Evolutionary conservation across 2,888 invertebrate species (phyloP).

Genomic region (Ochlodes sylvanus): DNA sequence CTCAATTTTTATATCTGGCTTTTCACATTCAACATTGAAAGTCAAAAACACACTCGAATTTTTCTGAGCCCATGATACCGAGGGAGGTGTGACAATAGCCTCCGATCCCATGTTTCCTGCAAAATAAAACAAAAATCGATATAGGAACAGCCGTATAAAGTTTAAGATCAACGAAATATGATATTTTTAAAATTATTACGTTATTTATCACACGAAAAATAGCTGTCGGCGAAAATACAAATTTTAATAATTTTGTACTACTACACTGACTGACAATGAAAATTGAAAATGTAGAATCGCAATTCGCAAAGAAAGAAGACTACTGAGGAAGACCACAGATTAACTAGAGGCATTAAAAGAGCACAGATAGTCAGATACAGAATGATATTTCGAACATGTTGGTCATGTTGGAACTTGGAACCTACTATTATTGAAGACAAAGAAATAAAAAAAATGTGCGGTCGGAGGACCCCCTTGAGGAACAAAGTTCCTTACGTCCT

Average conservation of each 20-base stretch:
- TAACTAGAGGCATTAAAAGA: too few species aligned
- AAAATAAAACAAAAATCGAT: slow-evolving; percentile 15
- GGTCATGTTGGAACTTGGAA: too few species aligned
- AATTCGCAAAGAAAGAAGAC: too few species aligned
- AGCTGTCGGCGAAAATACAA: slow-evolving; percentile 12
- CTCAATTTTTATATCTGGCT: slow-evolving; percentile 90
- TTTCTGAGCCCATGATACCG: slow-evolving; percentile 97
- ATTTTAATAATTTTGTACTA: background rate
- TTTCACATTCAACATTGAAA: slow-evolving; percentile 95
- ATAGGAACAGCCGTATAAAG: background rate
- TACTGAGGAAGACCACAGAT: too few species aligned
- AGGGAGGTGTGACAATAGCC: slow-evolving; percentile 78
- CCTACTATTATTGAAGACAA: too few species aligned
- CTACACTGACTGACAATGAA: background rate
- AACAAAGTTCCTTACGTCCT: too few species aligned
- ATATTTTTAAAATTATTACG: background rate
- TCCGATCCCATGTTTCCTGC: slow-evolving; percentile 45
- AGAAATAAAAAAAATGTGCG: too few species aligned
- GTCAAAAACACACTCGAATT: slow-evolving; percentile 91
- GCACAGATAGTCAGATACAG: too few species aligned
- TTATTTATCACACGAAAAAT: background rate
- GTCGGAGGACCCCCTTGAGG: too few species aligned
- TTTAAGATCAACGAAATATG: background rate
- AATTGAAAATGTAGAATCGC: background rate
- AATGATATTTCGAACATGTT: too few species aligned